Evolutionary conservation across 2,888 invertebrate genomes (phyloP), one percentile per base, ranked within the genome.

Genomic region (Ditula angustiorana): DNA sequence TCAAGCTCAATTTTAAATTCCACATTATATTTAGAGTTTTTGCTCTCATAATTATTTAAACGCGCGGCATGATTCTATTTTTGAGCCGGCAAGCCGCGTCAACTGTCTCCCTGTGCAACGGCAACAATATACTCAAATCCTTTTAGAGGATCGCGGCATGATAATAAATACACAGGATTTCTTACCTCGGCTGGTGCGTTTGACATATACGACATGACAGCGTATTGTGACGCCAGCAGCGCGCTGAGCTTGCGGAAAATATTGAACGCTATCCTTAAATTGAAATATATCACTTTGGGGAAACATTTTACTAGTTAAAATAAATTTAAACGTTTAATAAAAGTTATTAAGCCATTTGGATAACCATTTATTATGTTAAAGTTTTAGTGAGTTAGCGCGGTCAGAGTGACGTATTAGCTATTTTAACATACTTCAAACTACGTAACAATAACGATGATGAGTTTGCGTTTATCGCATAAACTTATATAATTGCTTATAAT

Each of bases 281-380:
- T 26, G 11, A 41, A 56, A 26, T 19, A 11, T 11, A 30, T 21
- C 19, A 13, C 26, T 56, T 37, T 44, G 8, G 21, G 10, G 30
- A 33, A 46, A 41, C 41, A 13, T 37, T 41, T 23, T 46, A n/a
- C 2, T n/a, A n/a, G 46, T 10, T 10, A 2, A n/a, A 41, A 16
- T 41, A 41, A 41, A 41, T 19, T 41, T 8, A 19, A 8, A 3
- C 41, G 5, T 19, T 41, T 10, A 19, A 11, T 8, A 28, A 50
- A 55, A 35, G 13, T 37, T 16, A 24, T 55, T 16, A 24, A 55
- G 24, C 23, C 35, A 37, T 55, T 35, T 37, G 5, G 24, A 23
- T 35, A 37, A 23, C 23, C 35, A 37, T 55, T 37, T 35, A 53
- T 37, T 53, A 37, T 35, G n/a, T 13, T 21, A 53, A 53, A 53